Percentiles rank a stretch among this genome's conserved stretches.
Conservation (phyloP, 2,888 invertebrate species). For the Drosophila vallismaia region DNA sequence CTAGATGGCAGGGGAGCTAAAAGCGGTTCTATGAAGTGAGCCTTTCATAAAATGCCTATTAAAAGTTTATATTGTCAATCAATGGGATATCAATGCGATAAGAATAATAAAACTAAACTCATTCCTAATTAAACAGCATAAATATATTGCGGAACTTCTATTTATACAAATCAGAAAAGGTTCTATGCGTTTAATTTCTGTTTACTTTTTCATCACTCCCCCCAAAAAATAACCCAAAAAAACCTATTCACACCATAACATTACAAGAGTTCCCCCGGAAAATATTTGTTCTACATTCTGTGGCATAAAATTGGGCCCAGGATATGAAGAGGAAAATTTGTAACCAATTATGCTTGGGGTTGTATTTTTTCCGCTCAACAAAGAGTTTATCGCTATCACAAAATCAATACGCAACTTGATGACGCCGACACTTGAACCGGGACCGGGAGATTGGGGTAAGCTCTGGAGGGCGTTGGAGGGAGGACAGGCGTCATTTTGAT, state of each 20-base stretch:
- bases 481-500: slow-evolving; percentile 44
- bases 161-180: slow-evolving; percentile 18
- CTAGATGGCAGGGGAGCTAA: background rate
- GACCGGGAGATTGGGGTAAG: background rate
- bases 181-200: slow-evolving; percentile 25
- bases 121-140: slow-evolving; percentile 6
- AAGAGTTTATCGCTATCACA: slow-evolving; percentile 57
- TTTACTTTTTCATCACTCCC: slow-evolving; percentile 15
- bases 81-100: slow-evolving; percentile 3
- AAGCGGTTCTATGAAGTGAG: background rate
- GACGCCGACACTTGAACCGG: slow-evolving; percentile 57
- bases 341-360: slow-evolving; percentile 66
- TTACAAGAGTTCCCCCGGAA: slow-evolving; percentile 20
- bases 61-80: background rate
- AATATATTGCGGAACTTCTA: slow-evolving; percentile 9
- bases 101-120: background rate
- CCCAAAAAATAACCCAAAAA: background rate
- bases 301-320: slow-evolving; percentile 42
- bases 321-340: slow-evolving; percentile 54
- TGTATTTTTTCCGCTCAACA: slow-evolving; percentile 45
- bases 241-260: slow-evolving; percentile 25
- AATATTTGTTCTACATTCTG: slow-evolving; percentile 29
- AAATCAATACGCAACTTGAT: slow-evolving; percentile 68
- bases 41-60: background rate
- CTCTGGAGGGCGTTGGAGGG: background rate